Conservation (phyloP, 2,888 invertebrate species). For the Seira musarum region DNA sequence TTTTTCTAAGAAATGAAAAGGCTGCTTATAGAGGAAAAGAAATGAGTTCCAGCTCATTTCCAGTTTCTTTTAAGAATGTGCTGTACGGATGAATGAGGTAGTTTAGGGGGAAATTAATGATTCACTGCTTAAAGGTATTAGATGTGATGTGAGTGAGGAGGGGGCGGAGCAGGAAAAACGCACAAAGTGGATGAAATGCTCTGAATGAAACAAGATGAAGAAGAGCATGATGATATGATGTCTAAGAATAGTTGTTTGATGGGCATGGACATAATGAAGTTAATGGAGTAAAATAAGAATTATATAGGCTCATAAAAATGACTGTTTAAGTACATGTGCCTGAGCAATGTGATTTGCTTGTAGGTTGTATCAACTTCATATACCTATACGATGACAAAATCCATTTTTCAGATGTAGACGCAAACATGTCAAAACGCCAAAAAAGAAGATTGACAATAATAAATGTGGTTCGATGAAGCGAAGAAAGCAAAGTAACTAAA, state of each 20-base stretch:
- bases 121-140: conserved; percentile 11
- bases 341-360: too few relatives aligned
- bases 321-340: too few relatives aligned
- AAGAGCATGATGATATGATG: too few relatives aligned
- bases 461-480: conserved; percentile 5
- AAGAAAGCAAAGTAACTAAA: not conserved
- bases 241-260: not conserved
- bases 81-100: conserved; percentile 31
- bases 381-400: too few relatives aligned
- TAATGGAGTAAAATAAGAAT: too few relatives aligned
- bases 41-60: conserved; percentile 60
- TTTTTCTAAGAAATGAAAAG: too few relatives aligned
- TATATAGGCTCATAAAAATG: too few relatives aligned
- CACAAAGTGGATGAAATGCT: not conserved
- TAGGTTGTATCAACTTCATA: too few relatives aligned
- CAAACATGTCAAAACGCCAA: not conserved
- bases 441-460: conserved; percentile 6
- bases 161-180: not conserved
- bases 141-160: not conserved
- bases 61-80: conserved; percentile 36
- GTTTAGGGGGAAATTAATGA: conserved; percentile 45
- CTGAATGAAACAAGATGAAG: not conserved
- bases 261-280: too few relatives aligned
- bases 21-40: conserved; percentile 14
- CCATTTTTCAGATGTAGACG: not conserved